Evolutionary conservation across 2,797 vertebrate species (phyloP).

Genomic region (Gephyroberyx darwinii): DNA sequence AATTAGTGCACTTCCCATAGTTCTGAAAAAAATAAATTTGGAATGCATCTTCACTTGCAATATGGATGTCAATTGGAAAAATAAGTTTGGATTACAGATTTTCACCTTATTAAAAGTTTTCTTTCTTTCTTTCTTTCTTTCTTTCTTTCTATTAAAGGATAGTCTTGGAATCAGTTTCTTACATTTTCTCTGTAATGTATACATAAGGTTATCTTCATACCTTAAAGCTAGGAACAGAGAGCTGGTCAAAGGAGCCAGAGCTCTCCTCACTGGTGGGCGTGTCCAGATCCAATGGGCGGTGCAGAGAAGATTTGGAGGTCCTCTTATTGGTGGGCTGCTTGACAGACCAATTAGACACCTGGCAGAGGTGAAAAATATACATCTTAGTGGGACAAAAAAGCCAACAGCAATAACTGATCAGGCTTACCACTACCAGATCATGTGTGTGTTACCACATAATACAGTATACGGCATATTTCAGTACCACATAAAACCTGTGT

Average conservation of each 20-base stretch:
- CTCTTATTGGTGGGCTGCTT: conserved; percentile 97
- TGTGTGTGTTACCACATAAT: neutral
- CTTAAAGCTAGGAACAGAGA: conserved; percentile 95
- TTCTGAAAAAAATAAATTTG: no score
- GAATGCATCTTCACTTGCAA: no score
- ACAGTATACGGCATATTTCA: neutral
- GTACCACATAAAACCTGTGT: neutral
- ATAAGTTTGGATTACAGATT: no score
- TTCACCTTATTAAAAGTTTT: no score
- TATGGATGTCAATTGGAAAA: no score
- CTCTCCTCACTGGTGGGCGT: conserved; percentile 98
- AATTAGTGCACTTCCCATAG: no score
- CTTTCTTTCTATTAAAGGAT: no score
- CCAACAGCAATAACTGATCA: no score
- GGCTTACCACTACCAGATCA: no score
- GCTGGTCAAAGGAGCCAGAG: conserved; percentile 91
- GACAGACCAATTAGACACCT: conserved; percentile 95
- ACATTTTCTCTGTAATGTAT: no score
- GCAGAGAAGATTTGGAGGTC: conserved; percentile 96
- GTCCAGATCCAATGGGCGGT: conserved; percentile 95
- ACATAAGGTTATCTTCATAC: conserved; percentile 66
- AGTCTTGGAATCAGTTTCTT: no score
- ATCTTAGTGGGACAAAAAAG: neutral
- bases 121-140: no score
- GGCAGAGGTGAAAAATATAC: conserved; percentile 25